These are phyloP conservation scores for Watsonalla cultraria DNA, from an alignment of 2,888 invertebrate species.

Conservation along the genomic window DNA sequence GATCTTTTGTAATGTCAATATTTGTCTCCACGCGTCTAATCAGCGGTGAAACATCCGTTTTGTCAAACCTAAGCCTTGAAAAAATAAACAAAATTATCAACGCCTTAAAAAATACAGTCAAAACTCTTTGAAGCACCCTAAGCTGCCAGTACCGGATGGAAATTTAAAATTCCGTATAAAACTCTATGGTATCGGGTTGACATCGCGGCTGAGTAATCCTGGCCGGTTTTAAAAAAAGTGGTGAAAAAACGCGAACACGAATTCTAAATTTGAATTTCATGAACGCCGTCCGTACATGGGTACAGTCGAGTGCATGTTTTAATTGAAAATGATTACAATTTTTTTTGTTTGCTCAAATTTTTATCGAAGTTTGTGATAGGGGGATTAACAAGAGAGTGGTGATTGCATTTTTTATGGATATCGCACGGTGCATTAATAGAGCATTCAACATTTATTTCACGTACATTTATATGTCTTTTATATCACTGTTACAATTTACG, in stretches of 20 bases:
- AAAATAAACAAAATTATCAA: background rate
- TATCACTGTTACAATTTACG: too few species aligned
- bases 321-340: background rate
- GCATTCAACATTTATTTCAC: too few species aligned
- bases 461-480: too few species aligned
- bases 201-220: slow-evolving; percentile 31
- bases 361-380: too few species aligned
- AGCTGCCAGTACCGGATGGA: background rate
- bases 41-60: too few species aligned
- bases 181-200: slow-evolving; percentile 28
- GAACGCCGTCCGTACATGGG: slow-evolving; percentile 15
- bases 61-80: too few species aligned
- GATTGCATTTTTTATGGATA: too few species aligned
- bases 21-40: too few species aligned
- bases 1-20: too few species aligned
- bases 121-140: background rate
- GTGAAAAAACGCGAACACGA: slow-evolving; percentile 24
- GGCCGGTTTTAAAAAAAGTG: slow-evolving; percentile 25
- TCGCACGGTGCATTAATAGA: too few species aligned
- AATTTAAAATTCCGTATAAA: slow-evolving; percentile 15
- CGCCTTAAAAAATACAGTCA: background rate
- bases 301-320: background rate
- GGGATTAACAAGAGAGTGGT: too few species aligned
- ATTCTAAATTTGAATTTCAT: slow-evolving; percentile 43
- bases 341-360: background rate